A percentile compares a stretch with the other conserved stretches of the same genome.
Conservation (phyloP, 2,797 vertebrate genomes). For the Myotis myotis region DNA sequence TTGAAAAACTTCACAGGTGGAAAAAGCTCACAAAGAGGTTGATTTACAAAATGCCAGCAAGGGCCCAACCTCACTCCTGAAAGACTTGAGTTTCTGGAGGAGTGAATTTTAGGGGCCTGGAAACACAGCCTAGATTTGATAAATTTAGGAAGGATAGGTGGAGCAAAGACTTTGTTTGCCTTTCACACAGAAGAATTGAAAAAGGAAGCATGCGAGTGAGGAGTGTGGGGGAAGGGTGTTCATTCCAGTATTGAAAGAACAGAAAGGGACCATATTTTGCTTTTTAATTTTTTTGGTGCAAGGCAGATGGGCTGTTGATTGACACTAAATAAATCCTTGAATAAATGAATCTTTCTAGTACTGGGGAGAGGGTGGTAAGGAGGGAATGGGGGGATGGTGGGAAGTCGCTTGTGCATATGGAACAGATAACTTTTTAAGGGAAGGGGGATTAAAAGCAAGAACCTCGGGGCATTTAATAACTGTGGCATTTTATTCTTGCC, state of each 20-base stretch:
- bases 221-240: neutral
- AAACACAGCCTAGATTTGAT: conserved; percentile 53
- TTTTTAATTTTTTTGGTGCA: neutral
- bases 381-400: neutral
- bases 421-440: conserved; percentile 65
- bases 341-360: conserved; percentile 59
- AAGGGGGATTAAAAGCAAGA: conserved; percentile 54
- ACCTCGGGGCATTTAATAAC: conserved; percentile 61
- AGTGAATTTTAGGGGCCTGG: conserved; percentile 44
- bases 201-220: neutral
- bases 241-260: conserved; percentile 40
- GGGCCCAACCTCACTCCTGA: neutral
- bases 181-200: conserved; percentile 47
- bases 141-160: neutral
- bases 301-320: conserved; percentile 60
- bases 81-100: conserved; percentile 28
- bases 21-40: conserved; percentile 32
- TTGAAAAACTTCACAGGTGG: conserved; percentile 47
- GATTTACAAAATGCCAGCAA: conserved; percentile 40
- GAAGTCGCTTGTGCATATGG: conserved; percentile 20
- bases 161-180: conserved; percentile 46
- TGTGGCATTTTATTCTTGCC: conserved; percentile 56
- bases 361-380: neutral
- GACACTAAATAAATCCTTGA: conserved; percentile 67
- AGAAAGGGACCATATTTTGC: conserved; percentile 53